Conservation (phyloP, 1,140 invertebrate genomes). For the Drosophila melanica region DNA sequence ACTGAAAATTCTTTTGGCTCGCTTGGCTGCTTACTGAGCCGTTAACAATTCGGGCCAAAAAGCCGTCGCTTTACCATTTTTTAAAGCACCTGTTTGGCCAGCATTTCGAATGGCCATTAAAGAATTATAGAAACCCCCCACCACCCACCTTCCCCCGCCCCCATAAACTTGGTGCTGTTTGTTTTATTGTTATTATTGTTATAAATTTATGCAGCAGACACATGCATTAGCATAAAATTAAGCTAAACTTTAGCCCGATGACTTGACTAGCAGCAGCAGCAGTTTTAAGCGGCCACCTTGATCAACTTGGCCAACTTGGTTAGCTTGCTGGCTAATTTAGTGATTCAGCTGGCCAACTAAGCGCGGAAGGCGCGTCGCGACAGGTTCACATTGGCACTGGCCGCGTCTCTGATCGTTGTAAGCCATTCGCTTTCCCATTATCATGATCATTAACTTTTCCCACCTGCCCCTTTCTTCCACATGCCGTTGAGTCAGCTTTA, state of each 20-base stretch:
- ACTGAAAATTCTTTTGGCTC: neutral
- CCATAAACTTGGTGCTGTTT: conserved; percentile 3
- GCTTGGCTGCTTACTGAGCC: neutral
- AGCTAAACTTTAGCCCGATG: conserved; percentile 16
- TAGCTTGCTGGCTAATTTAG: conserved; percentile 14
- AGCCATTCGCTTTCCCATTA: conserved; percentile 46
- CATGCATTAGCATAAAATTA: conserved; percentile 69
- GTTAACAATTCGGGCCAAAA: conserved; percentile 3
- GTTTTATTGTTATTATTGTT: conserved; percentile 71
- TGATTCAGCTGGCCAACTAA: conserved; percentile 25
- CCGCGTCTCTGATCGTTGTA: neutral
- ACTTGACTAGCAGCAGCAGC: neutral
- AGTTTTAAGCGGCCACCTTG: conserved; percentile 8
- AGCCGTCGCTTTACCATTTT: neutral
- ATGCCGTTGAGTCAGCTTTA: neutral
- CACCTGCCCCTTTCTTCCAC: neutral
- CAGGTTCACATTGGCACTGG: conserved; percentile 23
- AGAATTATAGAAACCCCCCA: neutral
- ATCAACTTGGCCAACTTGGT: neutral
- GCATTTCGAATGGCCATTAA: neutral
- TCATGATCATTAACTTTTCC: conserved; percentile 44
- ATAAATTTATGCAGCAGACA: conserved; percentile 82
- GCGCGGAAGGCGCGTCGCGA: conserved; percentile 10
- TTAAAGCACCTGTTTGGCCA: neutral
- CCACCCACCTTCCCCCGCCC: no score